Evolutionary conservation across 2,113 vertebrate species (phyloP).

Genomic region (Engystomops pustulosus): DNA sequence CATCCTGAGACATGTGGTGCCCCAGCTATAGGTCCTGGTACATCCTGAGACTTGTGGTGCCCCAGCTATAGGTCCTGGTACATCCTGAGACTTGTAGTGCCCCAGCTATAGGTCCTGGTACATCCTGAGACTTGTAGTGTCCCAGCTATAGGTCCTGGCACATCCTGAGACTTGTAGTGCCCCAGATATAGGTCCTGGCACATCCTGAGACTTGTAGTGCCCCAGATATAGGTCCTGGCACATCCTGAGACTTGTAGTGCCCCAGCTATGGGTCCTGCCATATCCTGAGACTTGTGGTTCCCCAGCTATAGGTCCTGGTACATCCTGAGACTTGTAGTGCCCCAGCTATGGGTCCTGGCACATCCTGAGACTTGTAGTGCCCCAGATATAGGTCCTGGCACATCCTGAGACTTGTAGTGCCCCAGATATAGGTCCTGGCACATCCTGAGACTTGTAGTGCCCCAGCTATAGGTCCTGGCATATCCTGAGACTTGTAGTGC

Average conservation of each 20-base stretch:
- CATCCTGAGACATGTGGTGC: not conserved
- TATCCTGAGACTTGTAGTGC: too few species aligned
- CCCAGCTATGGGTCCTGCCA: not conserved
- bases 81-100: not conserved
- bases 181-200: not conserved
- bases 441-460: not conserved
- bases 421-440: not conserved
- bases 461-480: too few species aligned
- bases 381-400: not conserved
- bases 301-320: too few species aligned
- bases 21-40: too few species aligned
- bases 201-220: not conserved
- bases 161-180: not conserved
- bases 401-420: not conserved
- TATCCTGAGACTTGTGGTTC: not conserved
- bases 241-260: not conserved
- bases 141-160: not conserved
- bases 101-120: too few species aligned
- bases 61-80: not conserved
- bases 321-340: too few species aligned
- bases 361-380: not conserved
- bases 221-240: not conserved
- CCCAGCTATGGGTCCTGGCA: not conserved
- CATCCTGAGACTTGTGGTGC: too few species aligned
- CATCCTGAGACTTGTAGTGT: too few species aligned